Base-by-base conservation (phyloP, 1,140 invertebrate genomes). In the Camponotus vicinus region DNA sequence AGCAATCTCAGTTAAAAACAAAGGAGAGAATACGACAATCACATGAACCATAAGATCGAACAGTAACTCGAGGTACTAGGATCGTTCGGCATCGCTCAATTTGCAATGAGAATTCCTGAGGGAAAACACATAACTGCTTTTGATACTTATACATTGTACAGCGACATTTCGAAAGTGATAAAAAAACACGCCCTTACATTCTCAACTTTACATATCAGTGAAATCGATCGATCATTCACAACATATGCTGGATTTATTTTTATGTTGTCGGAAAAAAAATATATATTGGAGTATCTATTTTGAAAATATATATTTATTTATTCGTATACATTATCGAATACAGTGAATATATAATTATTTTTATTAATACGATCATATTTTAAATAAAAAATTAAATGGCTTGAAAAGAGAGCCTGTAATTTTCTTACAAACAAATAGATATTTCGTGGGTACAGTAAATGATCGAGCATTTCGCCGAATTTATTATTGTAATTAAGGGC, bases 11-110 rank as follows among this genome's bases (percentile, higher is more conserved):
- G n/a, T 76, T 37, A 13, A 52, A 73, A 52, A 37, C 15, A 64
- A 57, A 63, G 64, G 73, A 85, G 13, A 57, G 59, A 85, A 78
- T 55, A 85, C 37, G 71, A 78, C 82, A 85, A 83, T 83, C 79
- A 82, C 79, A 82, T 55, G 78, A 71, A 40, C 57, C 40, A 82
- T 69, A 57, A 73, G 69, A 83, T 83, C 42, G 52, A 70, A 70
- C 21, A 70, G 79, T 75, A 83, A 83, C 79, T 83, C 40, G 69
- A 83, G 69, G 49, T 49, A 75, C 21, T 75, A 83, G 40, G 55
- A 75, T 83, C 79, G 79, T 75, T 83, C 79, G 69, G 79, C 67
- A 73, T 83, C 69, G 79, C 79, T 83, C 79, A 83, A 83, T 83
- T 83, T 73, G 79, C 79, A 83, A 66, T 80, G 78, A 70, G 64